Conservation (phyloP, 2,888 invertebrate genomes). For the Zootermopsis nevadensis region DNA sequence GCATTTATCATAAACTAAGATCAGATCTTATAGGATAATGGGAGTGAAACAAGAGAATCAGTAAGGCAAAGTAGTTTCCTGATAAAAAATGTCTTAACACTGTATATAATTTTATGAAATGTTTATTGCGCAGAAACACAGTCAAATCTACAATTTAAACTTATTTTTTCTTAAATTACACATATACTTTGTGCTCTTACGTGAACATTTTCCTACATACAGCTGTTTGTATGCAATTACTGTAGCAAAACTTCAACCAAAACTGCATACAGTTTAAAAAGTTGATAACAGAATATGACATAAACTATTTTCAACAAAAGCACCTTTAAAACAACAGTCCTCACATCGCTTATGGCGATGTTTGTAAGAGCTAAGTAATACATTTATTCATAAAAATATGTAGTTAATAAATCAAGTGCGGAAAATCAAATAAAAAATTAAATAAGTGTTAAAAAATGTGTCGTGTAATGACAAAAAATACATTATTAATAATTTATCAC, state of each 20-base stretch:
- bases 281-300: neutral
- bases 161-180: neutral
- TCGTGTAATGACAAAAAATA: neutral
- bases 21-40: too few species aligned
- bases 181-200: neutral
- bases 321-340: neutral
- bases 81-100: too few species aligned
- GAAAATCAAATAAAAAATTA: neutral
- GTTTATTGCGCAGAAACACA: neutral
- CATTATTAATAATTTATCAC: neutral
- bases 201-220: neutral
- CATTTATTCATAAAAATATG: neutral
- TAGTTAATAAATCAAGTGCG: neutral
- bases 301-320: neutral
- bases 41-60: too few species aligned
- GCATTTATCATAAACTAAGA: too few species aligned
- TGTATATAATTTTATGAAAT: neutral
- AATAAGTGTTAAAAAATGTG: neutral
- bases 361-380: neutral
- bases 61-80: too few species aligned
- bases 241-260: neutral
- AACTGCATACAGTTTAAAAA: neutral
- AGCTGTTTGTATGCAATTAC: neutral
- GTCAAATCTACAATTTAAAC: neutral
- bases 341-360: neutral